These are phyloP conservation scores for Tridacna crocea DNA, from an alignment of 2,888 invertebrate genomes.

Conservation along the genomic window DNA sequence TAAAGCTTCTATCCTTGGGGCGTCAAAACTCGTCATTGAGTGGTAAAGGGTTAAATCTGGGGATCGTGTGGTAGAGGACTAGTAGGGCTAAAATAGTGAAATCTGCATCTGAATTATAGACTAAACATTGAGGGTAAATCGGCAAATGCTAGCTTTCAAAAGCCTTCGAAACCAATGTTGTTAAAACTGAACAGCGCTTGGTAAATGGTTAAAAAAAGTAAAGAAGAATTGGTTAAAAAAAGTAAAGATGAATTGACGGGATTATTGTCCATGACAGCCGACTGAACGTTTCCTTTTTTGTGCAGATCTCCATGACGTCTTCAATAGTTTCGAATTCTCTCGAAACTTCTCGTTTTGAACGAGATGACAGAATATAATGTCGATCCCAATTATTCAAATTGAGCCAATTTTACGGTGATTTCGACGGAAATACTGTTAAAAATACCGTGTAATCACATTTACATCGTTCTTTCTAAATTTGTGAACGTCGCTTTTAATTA, in stretches of 20 bases:
- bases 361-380: background rate
- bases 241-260: background rate
- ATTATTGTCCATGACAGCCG: background rate
- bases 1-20: too few species aligned
- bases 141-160: too few species aligned
- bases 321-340: background rate
- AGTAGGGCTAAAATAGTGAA: too few species aligned
- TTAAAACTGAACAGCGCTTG: too few species aligned
- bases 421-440: background rate
- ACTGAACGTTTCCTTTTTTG: background rate
- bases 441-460: background rate
- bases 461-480: background rate
- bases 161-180: too few species aligned
- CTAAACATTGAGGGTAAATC: too few species aligned
- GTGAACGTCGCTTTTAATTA: background rate
- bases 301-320: background rate
- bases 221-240: too few species aligned
- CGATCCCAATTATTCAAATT: constrained; percentile 2
- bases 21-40: too few species aligned
- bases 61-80: too few species aligned
- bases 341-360: background rate
- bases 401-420: background rate
- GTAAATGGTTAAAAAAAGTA: too few species aligned
- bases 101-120: too few species aligned
- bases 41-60: too few species aligned